phyloP scores from a whole-genome alignment of 2,113 vertebrate genomes.

The Phalacrocorax brasilianus region DNA sequence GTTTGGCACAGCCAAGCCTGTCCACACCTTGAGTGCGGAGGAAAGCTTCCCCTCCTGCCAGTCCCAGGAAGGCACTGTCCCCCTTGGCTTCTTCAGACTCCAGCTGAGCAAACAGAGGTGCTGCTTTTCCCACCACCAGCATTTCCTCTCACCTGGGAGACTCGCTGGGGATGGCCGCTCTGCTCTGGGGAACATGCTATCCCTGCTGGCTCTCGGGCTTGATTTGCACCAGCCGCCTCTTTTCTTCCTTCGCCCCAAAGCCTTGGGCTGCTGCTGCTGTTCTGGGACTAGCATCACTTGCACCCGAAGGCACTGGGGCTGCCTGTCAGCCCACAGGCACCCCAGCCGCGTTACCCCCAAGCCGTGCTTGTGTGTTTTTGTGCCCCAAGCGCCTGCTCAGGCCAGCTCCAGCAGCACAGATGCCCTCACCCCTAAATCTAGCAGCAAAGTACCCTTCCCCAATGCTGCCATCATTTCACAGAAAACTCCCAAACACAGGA shows the following conservation, averaged over 20 bases:
- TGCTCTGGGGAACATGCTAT: not conserved
- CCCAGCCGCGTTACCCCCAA: not conserved
- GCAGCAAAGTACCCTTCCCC: not conserved
- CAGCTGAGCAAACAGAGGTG: slow-evolving; percentile 42
- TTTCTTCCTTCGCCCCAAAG: not conserved
- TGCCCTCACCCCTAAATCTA: not conserved
- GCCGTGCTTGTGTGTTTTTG: fast-evolving
- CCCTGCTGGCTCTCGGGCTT: not conserved
- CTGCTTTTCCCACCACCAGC: not conserved
- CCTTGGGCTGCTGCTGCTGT: not conserved
- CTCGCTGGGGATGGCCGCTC: not conserved
- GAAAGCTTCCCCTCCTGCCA: not conserved
- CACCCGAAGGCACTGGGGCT: not conserved
- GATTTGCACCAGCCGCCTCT: not conserved
- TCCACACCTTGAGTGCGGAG: fast-evolving
- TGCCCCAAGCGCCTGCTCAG: not conserved
- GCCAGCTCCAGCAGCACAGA: not conserved
- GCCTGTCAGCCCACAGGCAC: not conserved
- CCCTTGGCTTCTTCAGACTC: not conserved
- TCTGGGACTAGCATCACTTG: not conserved
- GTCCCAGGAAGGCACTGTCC: not conserved
- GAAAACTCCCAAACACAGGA: not conserved
- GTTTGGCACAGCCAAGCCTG: not conserved
- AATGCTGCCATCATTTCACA: not conserved
- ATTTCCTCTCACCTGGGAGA: not conserved